Conservation (phyloP, 1,140 invertebrate genomes). For the Ruditapes philippinarum region DNA sequence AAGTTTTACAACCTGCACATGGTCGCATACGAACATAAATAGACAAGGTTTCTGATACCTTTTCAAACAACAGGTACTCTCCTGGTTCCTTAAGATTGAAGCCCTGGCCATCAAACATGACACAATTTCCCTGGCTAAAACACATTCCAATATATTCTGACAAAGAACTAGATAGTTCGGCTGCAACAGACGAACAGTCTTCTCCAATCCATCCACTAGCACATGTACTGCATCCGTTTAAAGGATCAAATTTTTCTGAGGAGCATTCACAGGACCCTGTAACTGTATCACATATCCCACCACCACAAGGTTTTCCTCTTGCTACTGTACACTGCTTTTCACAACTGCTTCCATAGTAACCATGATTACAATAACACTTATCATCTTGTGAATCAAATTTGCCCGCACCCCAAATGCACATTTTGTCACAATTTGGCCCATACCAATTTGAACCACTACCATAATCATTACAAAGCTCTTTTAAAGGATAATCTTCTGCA, state of each 20-base stretch:
- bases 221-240: constrained; percentile 60
- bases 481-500: constrained; percentile 25
- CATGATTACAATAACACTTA: constrained; percentile 56
- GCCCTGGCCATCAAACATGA: constrained; percentile 72
- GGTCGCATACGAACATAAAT: constrained; percentile 49
- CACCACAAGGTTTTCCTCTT: constrained; percentile 52
- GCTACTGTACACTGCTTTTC: constrained; percentile 38
- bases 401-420: constrained; percentile 55
- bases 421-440: constrained; percentile 54
- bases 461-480: constrained; percentile 47
- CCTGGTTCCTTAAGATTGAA: constrained; percentile 59
- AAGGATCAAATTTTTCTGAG: constrained; percentile 47
- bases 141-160: constrained; percentile 18
- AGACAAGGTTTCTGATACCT: constrained; percentile 2
- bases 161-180: not conserved
- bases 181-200: constrained; percentile 53
- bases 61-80: constrained; percentile 60
- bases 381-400: constrained; percentile 25
- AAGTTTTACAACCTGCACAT: constrained; percentile 42
- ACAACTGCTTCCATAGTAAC: constrained; percentile 64
- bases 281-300: constrained; percentile 42
- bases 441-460: constrained; percentile 44
- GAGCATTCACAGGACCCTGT: constrained; percentile 65
- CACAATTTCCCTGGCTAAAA: constrained; percentile 62
- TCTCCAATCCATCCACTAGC: constrained; percentile 59